Base-by-base conservation (phyloP, 1,140 invertebrate genomes). In the Sitophilus oryzae region DNA sequence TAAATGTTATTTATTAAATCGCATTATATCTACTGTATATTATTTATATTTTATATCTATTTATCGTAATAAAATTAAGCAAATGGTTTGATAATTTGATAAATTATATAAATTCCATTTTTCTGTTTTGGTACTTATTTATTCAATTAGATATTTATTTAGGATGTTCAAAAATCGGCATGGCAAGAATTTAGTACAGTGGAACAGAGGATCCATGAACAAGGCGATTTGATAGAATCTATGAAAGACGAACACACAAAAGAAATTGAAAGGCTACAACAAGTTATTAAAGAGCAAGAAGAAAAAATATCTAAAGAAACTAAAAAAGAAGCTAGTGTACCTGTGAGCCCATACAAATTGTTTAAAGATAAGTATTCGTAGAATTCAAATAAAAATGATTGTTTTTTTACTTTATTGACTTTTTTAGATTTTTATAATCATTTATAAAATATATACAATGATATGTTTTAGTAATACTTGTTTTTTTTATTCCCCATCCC, bases 211-310 rank as follows among this genome's bases (percentile, higher is more conserved):
- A 75, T 80, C 14, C 76, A 71, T 56, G 71, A 73, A 43, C 76
- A 79, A 57, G 73, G 78, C 56, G 46, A 70, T 2, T 66, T 66
- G 16, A 73, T 76, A 1, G 70, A 72, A 38, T 62, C 67, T 37
- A 72, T 79, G 70, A 79, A 77, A 61, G 59, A 68, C 2, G 72
- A 78, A 44, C 75, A 79, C 64, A 63, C 70, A 42, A 66, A 70
- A 45, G 78, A 81, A 66, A 56, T 78, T 21, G 65, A 74, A 36
- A 66, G 73, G 23, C 66, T 81, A 9, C 72, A 74, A 52, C 60
- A 72, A 50, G 54, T 79, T 19, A 62, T 81, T 19, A 78, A 76
- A 46, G 74, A 77, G 47, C 79, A 79, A 51, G 74, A 78, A 50
- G 76, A 79, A 42, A 69, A 66, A 36, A 15, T 57, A 21, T 16